Conservation (phyloP, 2,113 vertebrate species). For the Phylloscopus trochiloides region DNA sequence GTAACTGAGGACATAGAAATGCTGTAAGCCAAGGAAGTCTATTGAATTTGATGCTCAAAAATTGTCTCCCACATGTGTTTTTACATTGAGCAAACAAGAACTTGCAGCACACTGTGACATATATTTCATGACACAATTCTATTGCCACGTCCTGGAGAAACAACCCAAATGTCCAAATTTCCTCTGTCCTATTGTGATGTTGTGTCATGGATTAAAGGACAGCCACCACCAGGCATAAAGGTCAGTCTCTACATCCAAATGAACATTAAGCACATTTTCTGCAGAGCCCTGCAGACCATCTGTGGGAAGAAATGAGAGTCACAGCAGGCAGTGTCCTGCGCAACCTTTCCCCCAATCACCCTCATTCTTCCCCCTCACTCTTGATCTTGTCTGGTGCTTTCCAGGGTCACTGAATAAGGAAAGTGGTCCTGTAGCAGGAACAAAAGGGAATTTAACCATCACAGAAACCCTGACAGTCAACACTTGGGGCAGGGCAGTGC, state of each 20-base stretch:
- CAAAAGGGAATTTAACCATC: neutral
- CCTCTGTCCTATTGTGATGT: neutral
- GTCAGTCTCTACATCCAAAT: neutral
- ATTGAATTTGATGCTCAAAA: neutral
- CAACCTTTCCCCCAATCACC: neutral
- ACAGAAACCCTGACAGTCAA: neutral
- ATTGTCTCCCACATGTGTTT: neutral
- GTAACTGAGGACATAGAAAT: neutral
- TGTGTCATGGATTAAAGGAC: neutral
- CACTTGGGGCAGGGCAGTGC: neutral
- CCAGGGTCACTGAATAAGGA: neutral
- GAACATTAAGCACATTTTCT: accelerated
- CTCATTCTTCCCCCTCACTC: neutral
- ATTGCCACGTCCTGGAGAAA: neutral
- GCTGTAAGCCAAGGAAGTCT: neutral
- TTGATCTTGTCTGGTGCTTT: neutral
- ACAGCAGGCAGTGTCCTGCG: neutral
- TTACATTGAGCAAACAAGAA: neutral
- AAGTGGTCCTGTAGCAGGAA: neutral
- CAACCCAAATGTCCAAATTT: neutral
- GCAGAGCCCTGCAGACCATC: neutral
- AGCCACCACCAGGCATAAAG: neutral
- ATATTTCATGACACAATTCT: neutral
- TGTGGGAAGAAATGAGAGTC: neutral
- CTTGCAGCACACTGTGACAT: neutral